phyloP scores from a whole-genome alignment of 2,113 vertebrate genomes.

The Sakesphorus luctuosus region DNA sequence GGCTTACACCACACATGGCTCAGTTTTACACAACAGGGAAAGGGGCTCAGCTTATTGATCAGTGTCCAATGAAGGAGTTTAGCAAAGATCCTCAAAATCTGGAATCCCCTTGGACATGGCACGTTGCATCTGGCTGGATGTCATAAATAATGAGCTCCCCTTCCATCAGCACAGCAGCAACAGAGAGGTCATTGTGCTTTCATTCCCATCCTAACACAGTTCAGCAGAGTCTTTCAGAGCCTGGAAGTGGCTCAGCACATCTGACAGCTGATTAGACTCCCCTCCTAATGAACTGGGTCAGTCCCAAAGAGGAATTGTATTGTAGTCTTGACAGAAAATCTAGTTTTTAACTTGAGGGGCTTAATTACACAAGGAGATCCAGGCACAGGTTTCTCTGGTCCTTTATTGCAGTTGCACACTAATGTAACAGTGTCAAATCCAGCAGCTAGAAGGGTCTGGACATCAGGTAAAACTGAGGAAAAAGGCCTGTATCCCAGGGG shows the following conservation, averaged over 20 bases:
- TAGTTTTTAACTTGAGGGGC: not conserved
- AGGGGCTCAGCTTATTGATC: not conserved
- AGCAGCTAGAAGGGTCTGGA: slow-evolving; percentile 11
- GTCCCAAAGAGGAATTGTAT: not conserved
- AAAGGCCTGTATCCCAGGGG: not conserved
- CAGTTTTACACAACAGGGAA: not conserved
- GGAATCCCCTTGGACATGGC: not conserved
- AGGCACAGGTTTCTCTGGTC: slow-evolving; percentile 4
- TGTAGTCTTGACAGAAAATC: not conserved
- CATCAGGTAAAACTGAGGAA: not conserved
- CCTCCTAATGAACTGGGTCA: slow-evolving; percentile 3
- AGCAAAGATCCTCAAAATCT: not conserved
- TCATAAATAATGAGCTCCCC: not conserved
- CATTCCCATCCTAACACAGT: not conserved
- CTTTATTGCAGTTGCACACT: slow-evolving; percentile 29
- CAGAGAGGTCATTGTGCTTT: slow-evolving; percentile 52
- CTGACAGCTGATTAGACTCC: slow-evolving; percentile 22
- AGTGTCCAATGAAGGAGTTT: not conserved
- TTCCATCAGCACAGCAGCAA: not conserved
- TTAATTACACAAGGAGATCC: slow-evolving; percentile 6
- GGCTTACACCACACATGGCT: not conserved
- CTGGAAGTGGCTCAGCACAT: not conserved
- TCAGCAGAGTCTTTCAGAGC: slow-evolving; percentile 34
- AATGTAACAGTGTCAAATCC: slow-evolving; percentile 20
- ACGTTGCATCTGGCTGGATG: not conserved